Base-by-base conservation (phyloP, 2,113 vertebrate species). In the Saimiri boliviensis region DNA sequence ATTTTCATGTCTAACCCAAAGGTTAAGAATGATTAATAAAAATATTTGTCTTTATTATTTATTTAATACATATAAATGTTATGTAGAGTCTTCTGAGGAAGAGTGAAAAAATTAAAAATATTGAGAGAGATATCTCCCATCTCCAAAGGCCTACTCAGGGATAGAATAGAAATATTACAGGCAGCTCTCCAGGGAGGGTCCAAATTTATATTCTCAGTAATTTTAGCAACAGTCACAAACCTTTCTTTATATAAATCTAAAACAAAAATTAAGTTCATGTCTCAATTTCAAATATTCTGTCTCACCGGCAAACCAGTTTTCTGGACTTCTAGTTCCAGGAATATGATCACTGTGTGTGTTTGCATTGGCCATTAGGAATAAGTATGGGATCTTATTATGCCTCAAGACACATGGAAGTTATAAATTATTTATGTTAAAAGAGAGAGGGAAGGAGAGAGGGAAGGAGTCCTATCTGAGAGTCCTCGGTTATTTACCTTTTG, bases 141-240 rank as follows among this genome's bases (percentile, higher is more conserved):
- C 70, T 86, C 89, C 71, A 89, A 81, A 91, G 32, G 37, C 32
- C 54, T 91, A 0, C 37, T 37, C 9, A 6, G 40, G 45, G 30
- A 60, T 1, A 82, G 58, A 89, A 35, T 6, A 54, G 56, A 94
- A 95, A 71, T 88, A 66, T 30, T 45, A 32, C 0, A 95, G 35
- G 35, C 10, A 30, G 32, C 40, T 32, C 12, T 88, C 83, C 52
- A 56, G 56, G 79, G 11, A 73, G 8, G 21, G 32, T 74, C 70
- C 77, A 71, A 88, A 91, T 73, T 94, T 92, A 87, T 30, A 89
- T 83, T 90, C 23, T 80, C 74, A 80, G 42, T 70, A 20, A 23
- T 63, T 19, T 68, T 92, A 52, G 30, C 70, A 89, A 92, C 17
- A 68, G 25, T 42, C 60, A 89, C 35, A 90, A 56, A 10, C 42